Percentiles rank a stretch among this genome's conserved stretches.
Conservation (phyloP, 2,888 invertebrate genomes). For the Artemia sinica region DNA sequence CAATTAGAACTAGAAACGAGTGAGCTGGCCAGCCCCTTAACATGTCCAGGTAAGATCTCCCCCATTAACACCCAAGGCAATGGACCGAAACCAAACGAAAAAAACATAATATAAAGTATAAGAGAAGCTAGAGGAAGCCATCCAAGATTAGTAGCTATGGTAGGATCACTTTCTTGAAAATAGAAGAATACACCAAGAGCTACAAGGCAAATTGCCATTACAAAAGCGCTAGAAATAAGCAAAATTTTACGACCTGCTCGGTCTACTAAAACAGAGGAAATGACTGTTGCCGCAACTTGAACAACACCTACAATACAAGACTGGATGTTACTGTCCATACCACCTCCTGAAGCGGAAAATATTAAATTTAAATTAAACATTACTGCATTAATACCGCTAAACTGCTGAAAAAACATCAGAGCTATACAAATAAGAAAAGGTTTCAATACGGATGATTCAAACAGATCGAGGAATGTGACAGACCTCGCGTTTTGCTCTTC, state of each 20-base stretch:
- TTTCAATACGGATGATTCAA: slow-evolving; percentile 27
- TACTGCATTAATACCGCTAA: slow-evolving; percentile 65
- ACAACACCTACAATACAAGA: slow-evolving; percentile 40
- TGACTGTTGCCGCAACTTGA: slow-evolving; percentile 36
- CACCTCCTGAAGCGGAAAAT: slow-evolving; percentile 49
- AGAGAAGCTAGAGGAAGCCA: slow-evolving; percentile 55
- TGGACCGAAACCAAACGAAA: slow-evolving; percentile 62
- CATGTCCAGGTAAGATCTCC: slow-evolving; percentile 54
- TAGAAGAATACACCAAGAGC: slow-evolving; percentile 56
- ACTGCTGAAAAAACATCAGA: slow-evolving; percentile 47
- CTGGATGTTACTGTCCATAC: slow-evolving; percentile 36
- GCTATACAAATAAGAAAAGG: slow-evolving; percentile 22
- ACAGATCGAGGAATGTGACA: slow-evolving; percentile 26
- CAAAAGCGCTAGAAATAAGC: slow-evolving; percentile 52
- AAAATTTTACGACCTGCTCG: slow-evolving; percentile 59
- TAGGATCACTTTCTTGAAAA: slow-evolving; percentile 28
- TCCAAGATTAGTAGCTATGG: slow-evolving; percentile 35
- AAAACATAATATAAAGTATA: slow-evolving; percentile 57
- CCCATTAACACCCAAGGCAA: slow-evolving; percentile 70
- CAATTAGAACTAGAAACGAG: slow-evolving; percentile 57
- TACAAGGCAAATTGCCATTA: slow-evolving; percentile 51
- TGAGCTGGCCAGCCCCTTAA: slow-evolving; percentile 52
- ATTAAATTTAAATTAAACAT: slow-evolving; percentile 60
- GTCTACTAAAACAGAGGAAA: slow-evolving; percentile 49
- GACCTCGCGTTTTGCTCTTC: slow-evolving; percentile 24